Evolutionary conservation across 2,113 vertebrate genomes (phyloP), one percentile per base, ranked within the genome.

Genomic region (Agapornis roseicollis): DNA sequence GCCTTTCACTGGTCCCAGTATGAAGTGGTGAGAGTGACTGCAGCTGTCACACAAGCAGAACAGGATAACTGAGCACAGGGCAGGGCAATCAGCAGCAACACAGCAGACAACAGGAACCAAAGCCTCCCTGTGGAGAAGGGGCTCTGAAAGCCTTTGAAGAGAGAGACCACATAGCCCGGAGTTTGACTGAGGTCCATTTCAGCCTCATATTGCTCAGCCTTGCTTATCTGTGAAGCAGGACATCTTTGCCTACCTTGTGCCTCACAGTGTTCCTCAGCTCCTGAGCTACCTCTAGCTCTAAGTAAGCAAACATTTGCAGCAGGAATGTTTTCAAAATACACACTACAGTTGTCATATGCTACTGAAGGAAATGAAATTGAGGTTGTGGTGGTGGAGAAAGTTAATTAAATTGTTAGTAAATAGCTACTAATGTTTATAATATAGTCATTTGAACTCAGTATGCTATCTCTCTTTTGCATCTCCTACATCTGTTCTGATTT

Each of bases 401-500:
- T 95, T 95, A 94, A 97, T 93, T 95, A 90, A 95, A 92, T 85
- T 35, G n/a, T 91, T 85, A 93, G 55, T 72, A 95, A 97, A 88
- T 46, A 94, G 65, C 90, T 88, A 82, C 77, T 74, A 90, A 73
- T 90, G 52, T 94, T 96, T 93, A 27, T 70, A 68, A 93, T 92
- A 71, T 47, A 90, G 71, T 46, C 1, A 87, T 88, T 97, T 89
- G 90, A 95, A 94, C 88, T 73, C 87, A 95, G 79, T 91, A 29
- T 69, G 50, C 70, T 85, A 13, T 76, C 70, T 71, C 44, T 89
- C 65, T 95, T 96, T 78, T 80, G 79, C 88, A 80, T 81, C 56
- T 96, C 58, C 89, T 96, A 60, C 88, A 95, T 97, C 95, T 97
- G 92, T 80, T 97, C 90, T 90, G 83, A 91, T 94, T 94, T 97